Base-by-base conservation (phyloP, 2,888 invertebrate species). In the Apotomis betuletana region DNA sequence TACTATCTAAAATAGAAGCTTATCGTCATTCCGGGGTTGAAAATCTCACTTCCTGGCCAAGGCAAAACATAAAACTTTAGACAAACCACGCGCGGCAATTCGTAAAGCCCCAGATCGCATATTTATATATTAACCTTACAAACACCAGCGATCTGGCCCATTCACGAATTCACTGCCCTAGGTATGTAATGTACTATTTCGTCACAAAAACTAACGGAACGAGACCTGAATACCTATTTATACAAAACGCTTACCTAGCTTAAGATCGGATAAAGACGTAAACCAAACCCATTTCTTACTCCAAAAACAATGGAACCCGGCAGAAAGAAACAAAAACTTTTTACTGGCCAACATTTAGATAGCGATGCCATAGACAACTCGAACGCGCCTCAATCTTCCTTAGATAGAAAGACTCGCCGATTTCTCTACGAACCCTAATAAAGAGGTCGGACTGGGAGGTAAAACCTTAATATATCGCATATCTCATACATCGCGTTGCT, bases 371-470 rank as follows among this genome's bases (percentile, higher is more conserved):
- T 61, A 41, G 67, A 59, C 38, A 65, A 74, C 61, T 62, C 41
- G 61, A 70, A 70, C 61, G 51, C 61, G 64, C 65, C 67, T 73
- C 73, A 44, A 70, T 70, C 62, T 67, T 67, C 65, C 61, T 71
- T 71, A 71, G 51, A 71, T 41, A 36, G 67, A 57, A 71, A 62
- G 55, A 57, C 67, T 71, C 55, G 61, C 67, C 67, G 55, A 71
- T 71, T 71, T 71, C 51, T 71, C 61, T 44, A 62, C 71, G 51
- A 38, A 67, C 71, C 55, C 51, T 67, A 71, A 71, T 67, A 67
- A 71, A 71, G 61, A 67, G 67, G 67, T 71, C 67, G 52, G 57
- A 44, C 63, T 41, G 49, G 55, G 51, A 70, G 61, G 67, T 67
- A 65, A 61, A 49, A 13, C 70, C 46, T 65, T 61, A 61, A 70